Base-by-base conservation (phyloP, 1,140 invertebrate genomes). In the Rhynchophorus ferrugineus region DNA sequence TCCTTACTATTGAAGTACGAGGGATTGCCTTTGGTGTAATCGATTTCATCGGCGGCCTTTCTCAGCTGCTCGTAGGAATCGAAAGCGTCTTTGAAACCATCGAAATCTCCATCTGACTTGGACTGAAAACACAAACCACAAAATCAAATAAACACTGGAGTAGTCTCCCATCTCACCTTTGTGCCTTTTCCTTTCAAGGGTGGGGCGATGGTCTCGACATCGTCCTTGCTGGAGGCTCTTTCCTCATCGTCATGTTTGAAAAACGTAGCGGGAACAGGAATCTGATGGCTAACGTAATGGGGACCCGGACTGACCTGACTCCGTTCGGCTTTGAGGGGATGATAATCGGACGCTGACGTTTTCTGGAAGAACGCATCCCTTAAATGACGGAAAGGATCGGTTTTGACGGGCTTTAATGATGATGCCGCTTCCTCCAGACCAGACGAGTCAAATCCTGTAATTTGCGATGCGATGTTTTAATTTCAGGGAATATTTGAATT, bases 281-380 rank as follows among this genome's bases (percentile, higher is more conserved):
- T 37, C 34, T 55, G 38, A 38, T 55, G 53, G 35, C 39, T 44
- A 13, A 49, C 35, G 19, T 55, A 55, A 39, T 55, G 21, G n/a
- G 53, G 53, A 17, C 53, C 53, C 11, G 53, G 46, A 1, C 20
- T 8, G 1, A 55, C 33, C 8, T 19, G 36, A 13, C 16, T 24
- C 3, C 29, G 8, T n/a, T 53, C 50, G 21, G 50, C 49, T 44
- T 34, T 20, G 6, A 18, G 11, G 42, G 50, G 37, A 38, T 59
- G 37, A 13, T 39, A 39, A 17, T 44, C 19, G 21, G 42, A 6
- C 29, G 20, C 22, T 24, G 22, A 24, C 14, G 35, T 51, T 53
- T 22, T 54, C 44, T 3, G 50, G 42, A 42, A 60, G 37, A 38
- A 57, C 18, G 21, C 41, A 3, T 49, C 24, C 35, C 34, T 44